Base-by-base conservation (phyloP, 2,797 vertebrate species). In the Arrhamphus sclerolepis region DNA sequence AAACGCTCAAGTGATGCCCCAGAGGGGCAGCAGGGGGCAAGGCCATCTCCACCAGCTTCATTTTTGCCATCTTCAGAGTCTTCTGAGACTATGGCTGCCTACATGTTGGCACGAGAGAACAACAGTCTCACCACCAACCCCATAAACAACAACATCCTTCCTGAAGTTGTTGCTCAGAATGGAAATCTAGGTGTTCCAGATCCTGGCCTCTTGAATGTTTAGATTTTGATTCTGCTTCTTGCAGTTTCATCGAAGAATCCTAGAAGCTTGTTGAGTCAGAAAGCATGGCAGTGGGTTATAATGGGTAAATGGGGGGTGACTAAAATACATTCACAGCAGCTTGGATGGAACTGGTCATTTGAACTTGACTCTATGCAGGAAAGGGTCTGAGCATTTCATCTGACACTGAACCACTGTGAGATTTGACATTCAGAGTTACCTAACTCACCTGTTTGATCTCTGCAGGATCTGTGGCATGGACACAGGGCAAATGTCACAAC, bases 61-160 rank as follows among this genome's bases (percentile, higher is more conserved):
- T 94, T 93, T 39, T 66, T 93, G 57, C 93, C 94, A 16, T 94
- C 93, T 1, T 92, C 93, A 21, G 95, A 92, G 89, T 93, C 94
- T 42, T 92, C 93, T 67, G 93, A 95, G 88, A 88, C 91, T 0
- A 92, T 94, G 82, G 90, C 88, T 44, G 93, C 92, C 24, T 95
- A 93, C 19, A 38, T 82, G 79, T 78, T 92, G 87, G 91, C 93
- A 67, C 93, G 89, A 58, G 91, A 92, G 78, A 94, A 88, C 83
- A 89, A 87, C 46, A 89, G 92, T 65, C 73, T 84, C 34, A 63
- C 64, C 0, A 89, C 92, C 38, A 86, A 88, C 63, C 90, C 93
- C 28, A 87, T 76, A 51, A 93, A 90, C 79, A 91, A 93, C 89
- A 94, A 92, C 84, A 90, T 85, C 88, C 91, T 94, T 81, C 86